phyloP scores from a whole-genome alignment of 2,113 vertebrate species.

The Centrocercus urophasianus region DNA sequence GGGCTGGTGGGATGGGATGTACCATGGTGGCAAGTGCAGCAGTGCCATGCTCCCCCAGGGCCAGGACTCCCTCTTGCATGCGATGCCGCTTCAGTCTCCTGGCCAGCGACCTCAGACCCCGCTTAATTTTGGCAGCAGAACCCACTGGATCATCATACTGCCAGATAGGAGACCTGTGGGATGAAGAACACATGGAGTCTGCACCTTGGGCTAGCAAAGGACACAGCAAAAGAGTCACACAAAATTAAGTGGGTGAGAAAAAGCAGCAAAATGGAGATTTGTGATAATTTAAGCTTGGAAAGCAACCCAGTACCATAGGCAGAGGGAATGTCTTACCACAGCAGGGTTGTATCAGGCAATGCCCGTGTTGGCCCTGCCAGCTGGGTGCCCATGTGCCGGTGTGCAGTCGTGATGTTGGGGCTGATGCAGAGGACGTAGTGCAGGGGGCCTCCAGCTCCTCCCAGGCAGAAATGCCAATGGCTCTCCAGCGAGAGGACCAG shows the following conservation, averaged over 20 bases:
- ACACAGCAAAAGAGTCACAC: accelerated
- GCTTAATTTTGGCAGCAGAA: conserved; percentile 82
- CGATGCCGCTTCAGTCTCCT: conserved; percentile 83
- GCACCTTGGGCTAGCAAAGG: accelerated
- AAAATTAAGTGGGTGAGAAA: background rate
- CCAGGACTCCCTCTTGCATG: conserved; percentile 85
- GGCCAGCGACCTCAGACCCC: conserved; percentile 83
- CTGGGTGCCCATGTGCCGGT: conserved; percentile 70
- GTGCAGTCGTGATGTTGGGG: conserved; percentile 75
- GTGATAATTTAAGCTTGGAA: background rate
- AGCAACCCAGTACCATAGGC: accelerated
- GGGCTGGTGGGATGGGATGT: accelerated
- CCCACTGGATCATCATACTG: conserved; percentile 74
- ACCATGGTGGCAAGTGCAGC: conserved; percentile 82
- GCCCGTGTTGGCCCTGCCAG: conserved; percentile 64
- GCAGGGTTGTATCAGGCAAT: conserved; percentile 76
- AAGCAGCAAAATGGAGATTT: background rate
- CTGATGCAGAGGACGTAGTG: conserved; percentile 86
- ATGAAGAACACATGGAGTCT: accelerated
- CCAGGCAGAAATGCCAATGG: conserved; percentile 84
- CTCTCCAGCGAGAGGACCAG: conserved; percentile 84
- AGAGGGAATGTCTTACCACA: conserved; percentile 72
- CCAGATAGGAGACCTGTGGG: conserved; percentile 84
- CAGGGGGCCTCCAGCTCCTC: conserved; percentile 74
- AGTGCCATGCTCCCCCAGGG: conserved; percentile 86